These are phyloP conservation scores for Vannuccia rotundouncinata DNA, from an alignment of 2,888 invertebrate genomes.

Conservation along the genomic window DNA sequence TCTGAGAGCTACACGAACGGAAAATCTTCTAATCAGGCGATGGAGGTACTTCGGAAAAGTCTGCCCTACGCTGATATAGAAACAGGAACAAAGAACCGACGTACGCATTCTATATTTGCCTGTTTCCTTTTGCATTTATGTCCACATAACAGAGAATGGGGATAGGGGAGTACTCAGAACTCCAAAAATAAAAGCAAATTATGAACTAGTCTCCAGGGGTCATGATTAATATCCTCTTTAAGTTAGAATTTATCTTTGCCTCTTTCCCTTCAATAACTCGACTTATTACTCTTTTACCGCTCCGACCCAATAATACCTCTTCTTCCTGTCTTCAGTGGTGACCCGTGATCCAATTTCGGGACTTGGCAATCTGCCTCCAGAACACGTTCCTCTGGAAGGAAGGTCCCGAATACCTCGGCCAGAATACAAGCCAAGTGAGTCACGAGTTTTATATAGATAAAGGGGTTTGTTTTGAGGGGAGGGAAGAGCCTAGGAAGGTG, in stretches of 20 bases:
- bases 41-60: not conserved
- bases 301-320: no score
- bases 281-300: no score
- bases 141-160: no score
- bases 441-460: no score
- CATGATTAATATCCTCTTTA: not conserved
- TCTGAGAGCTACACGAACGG: not conserved
- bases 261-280: no score
- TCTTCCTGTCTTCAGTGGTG: not conserved
- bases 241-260: no score
- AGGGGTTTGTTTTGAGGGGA: no score
- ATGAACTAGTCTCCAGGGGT: not conserved
- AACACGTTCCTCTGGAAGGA: not conserved
- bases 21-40: not conserved
- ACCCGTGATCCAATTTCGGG: slow-evolving; percentile 23
- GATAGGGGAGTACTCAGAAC: no score
- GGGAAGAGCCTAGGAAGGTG: no score
- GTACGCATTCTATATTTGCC: not conserved
- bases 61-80: not conserved
- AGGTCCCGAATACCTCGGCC: not conserved
- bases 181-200: not conserved
- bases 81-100: not conserved
- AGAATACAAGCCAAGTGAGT: not conserved
- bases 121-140: no score
- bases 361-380: not conserved